These are phyloP conservation scores for Marasmarcha lunaedactyla DNA, from an alignment of 2,888 invertebrate genomes.

Conservation along the genomic window DNA sequence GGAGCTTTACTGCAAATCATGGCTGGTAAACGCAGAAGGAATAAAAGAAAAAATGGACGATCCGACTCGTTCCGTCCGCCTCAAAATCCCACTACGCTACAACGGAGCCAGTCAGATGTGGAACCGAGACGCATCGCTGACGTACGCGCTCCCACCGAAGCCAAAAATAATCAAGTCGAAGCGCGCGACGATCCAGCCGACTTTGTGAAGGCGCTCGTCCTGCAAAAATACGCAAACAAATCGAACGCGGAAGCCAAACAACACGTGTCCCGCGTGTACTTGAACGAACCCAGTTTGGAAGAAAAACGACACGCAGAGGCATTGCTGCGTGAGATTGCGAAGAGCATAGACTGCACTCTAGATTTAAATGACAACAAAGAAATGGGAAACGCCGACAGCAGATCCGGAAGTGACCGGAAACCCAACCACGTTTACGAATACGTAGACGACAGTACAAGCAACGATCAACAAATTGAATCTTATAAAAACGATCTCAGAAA, in stretches of 20 bases:
- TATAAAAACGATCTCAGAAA: conserved; percentile 44
- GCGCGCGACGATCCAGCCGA: conserved; percentile 38
- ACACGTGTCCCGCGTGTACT: conserved; percentile 58
- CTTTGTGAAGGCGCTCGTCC: conserved; percentile 53
- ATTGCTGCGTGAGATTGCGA: conserved; percentile 53
- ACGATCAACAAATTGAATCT: conserved; percentile 21
- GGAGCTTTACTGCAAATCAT: conserved; percentile 54
- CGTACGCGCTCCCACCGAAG: conserved; percentile 28
- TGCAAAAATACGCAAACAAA: conserved; percentile 54
- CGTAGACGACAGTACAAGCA: conserved; percentile 24
- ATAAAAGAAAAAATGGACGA: conserved; percentile 31
- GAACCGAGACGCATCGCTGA: conserved; percentile 21
- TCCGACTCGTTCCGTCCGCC: conserved; percentile 40
- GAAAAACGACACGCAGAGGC: conserved; percentile 56
- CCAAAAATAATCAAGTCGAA: conserved; percentile 41
- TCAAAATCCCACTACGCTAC: conserved; percentile 31
- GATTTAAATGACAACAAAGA: conserved; percentile 34
- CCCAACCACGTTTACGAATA: conserved; percentile 37
- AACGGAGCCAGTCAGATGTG: conserved; percentile 33
- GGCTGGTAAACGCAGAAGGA: conserved; percentile 49
- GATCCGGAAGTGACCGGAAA: conserved; percentile 13
- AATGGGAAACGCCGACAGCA: conserved; percentile 48
- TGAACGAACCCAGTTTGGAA: conserved; percentile 41
- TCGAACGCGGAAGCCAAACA: conserved; percentile 34
- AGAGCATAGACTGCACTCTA: conserved; percentile 53